These are phyloP conservation scores for Calephelis perditalis DNA, from an alignment of 2,888 invertebrate genomes.

Conservation along the genomic window DNA sequence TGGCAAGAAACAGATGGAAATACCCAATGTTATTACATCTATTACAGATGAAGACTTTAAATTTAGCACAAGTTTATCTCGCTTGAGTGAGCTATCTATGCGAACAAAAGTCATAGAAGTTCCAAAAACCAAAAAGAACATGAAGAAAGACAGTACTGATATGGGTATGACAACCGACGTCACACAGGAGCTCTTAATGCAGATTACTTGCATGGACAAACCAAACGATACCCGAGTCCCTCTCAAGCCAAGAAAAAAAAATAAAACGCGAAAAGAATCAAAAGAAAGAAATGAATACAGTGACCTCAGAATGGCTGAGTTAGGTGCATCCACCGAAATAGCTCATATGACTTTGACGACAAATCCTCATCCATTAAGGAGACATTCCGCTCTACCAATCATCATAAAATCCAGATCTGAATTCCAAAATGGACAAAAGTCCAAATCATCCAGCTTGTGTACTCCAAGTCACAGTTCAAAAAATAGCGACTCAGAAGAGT, in stretches of 20 bases:
- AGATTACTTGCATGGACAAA: conserved; percentile 37
- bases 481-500: neutral
- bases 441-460: too few relatives aligned
- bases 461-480: neutral
- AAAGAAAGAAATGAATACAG: conserved; percentile 78
- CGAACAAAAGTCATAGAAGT: conserved; percentile 8
- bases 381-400: conserved; percentile 45
- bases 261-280: conserved; percentile 19
- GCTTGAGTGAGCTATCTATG: neutral
- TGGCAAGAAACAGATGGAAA: too few relatives aligned
- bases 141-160: conserved; percentile 39
- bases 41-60: too few relatives aligned
- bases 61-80: conserved; percentile 4
- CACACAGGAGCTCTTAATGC: conserved; percentile 43
- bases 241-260: conserved; percentile 26
- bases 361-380: conserved; percentile 34
- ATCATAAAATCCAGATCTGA: conserved; percentile 45
- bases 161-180: conserved; percentile 50
- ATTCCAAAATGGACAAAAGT: too few relatives aligned
- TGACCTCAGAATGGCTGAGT: conserved; percentile 54
- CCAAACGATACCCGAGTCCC: conserved; percentile 18
- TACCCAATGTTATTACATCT: too few relatives aligned
- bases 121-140: conserved; percentile 11
- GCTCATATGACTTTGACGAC: conserved; percentile 45
- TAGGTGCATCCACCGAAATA: conserved; percentile 59